These are phyloP conservation scores for Euwallacea similis DNA, from an alignment of 1,140 invertebrate genomes.

Conservation along the genomic window DNA sequence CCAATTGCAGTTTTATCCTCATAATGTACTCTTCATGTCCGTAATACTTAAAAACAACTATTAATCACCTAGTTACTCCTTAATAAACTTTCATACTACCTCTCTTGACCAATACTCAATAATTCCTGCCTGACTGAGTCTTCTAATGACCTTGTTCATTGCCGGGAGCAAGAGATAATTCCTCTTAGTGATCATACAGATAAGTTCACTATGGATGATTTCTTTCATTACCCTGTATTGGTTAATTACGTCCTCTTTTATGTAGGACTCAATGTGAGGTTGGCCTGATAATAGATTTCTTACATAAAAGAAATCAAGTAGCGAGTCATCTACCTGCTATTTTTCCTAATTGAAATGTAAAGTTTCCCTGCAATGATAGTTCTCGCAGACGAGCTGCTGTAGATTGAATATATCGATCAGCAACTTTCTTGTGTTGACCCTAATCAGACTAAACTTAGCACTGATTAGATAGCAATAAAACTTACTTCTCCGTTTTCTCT, in stretches of 20 bases:
- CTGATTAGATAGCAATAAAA: too few relatives aligned
- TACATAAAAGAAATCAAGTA: not conserved
- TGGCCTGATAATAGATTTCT: not conserved
- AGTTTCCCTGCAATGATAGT: too few relatives aligned
- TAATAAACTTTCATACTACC: not conserved
- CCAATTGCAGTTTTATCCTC: not conserved
- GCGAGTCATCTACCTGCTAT: too few relatives aligned
- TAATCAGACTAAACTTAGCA: too few relatives aligned
- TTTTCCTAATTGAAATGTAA: too few relatives aligned
- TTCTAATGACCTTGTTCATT: not conserved
- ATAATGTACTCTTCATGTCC: not conserved
- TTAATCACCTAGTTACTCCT: not conserved
- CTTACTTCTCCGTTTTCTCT: constrained; percentile 4
- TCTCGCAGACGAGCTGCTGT: too few relatives aligned
- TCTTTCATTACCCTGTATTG: not conserved
- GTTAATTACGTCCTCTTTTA: not conserved
- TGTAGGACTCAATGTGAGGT: not conserved
- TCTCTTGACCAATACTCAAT: not conserved
- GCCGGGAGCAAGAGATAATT: not conserved
- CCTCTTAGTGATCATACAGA: not conserved
- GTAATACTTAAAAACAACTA: not conserved
- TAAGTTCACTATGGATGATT: not conserved
- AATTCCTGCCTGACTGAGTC: not conserved
- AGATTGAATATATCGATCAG: too few relatives aligned
- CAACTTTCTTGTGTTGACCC: too few relatives aligned